phyloP scores from a whole-genome alignment of 2,797 vertebrate genomes.

The Hapalemur alaotrensis region DNA sequence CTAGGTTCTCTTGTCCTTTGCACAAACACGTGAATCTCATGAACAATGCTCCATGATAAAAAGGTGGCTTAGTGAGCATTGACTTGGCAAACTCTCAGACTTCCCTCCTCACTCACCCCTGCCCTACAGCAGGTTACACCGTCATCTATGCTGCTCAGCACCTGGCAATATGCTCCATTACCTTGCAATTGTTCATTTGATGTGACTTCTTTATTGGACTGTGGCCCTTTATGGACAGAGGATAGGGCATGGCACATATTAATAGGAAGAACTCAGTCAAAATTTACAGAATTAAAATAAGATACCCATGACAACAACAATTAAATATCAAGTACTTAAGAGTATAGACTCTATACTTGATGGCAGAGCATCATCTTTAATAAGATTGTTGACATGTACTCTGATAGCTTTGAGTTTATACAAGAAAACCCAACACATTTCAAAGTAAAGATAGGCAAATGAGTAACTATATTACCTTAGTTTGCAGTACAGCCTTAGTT shows the following conservation, averaged over 20 bases:
- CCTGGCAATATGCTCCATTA: no score
- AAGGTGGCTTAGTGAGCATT: not conserved
- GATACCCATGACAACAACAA: not conserved
- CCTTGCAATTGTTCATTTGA: no score
- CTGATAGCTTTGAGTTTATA: not conserved
- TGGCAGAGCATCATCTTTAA: not conserved
- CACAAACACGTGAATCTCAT: not conserved
- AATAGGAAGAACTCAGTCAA: not conserved
- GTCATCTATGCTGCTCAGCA: not conserved
- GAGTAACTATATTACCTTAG: not conserved
- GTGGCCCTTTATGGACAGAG: not conserved
- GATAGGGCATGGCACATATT: not conserved
- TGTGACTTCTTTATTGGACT: not conserved
- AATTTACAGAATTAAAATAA: not conserved
- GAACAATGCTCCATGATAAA: not conserved
- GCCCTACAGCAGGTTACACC: not conserved
- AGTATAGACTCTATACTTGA: not conserved
- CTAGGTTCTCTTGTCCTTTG: not conserved
- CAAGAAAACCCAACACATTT: not conserved
- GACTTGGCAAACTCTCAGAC: not conserved
- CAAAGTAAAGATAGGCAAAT: not conserved
- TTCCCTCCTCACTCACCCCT: no score
- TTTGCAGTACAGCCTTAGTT: not conserved
- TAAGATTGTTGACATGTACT: not conserved
- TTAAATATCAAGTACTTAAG: not conserved